phyloP scores from a whole-genome alignment of 1,140 invertebrate genomes.

The Eueides isabella region DNA sequence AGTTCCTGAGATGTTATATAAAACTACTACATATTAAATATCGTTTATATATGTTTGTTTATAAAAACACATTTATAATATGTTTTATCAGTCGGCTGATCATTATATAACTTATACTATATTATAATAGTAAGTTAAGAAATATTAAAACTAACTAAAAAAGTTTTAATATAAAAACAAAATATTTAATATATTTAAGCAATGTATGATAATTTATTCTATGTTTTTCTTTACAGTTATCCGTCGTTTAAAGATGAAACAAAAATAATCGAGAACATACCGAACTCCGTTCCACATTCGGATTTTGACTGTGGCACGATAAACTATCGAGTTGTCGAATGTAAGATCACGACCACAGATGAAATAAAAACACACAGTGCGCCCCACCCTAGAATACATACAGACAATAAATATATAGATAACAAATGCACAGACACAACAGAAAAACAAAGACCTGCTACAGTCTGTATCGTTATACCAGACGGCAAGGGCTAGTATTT shows the following conservation, averaged over 20 bases:
- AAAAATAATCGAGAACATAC: conserved; percentile 62
- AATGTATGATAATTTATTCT: neutral
- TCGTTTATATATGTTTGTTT: no score
- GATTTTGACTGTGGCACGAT: conserved; percentile 73
- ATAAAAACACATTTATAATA: no score
- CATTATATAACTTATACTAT: no score
- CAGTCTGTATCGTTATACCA: conserved; percentile 83
- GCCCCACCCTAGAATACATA: conserved; percentile 49
- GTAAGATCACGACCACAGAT: conserved; percentile 76
- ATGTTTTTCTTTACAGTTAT: conserved; percentile 54
- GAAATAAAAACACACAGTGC: conserved; percentile 60
- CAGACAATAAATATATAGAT: conserved; percentile 42
- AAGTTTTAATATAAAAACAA: no score
- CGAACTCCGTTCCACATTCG: conserved; percentile 62
- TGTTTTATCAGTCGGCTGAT: no score
- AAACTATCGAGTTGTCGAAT: conserved; percentile 78
- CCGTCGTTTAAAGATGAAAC: conserved; percentile 73
- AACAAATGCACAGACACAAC: conserved; percentile 29
- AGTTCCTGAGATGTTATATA: no score
- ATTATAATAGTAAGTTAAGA: no score
- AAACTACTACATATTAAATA: no score
- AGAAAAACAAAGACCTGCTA: conserved; percentile 62
- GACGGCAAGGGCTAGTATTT: conserved; percentile 79
- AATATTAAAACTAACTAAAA: no score
- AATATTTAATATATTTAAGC: neutral